Base-by-base conservation (phyloP, 2,797 vertebrate genomes). In the Telmatherina bonti region DNA sequence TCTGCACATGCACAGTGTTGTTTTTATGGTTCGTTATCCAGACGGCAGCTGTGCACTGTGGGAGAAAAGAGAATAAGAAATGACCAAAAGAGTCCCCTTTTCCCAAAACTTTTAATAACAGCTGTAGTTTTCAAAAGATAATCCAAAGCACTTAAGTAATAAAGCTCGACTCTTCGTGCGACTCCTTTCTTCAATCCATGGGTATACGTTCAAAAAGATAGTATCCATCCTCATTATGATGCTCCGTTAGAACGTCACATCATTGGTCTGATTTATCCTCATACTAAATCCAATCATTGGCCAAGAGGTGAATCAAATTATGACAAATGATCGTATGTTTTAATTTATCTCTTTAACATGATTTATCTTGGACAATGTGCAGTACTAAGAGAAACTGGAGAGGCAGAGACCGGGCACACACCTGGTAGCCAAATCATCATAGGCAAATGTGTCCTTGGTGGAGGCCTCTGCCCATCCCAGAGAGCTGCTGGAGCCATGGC, bases 381-480 rank as follows among this genome's bases (percentile, higher is more conserved):
- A 22, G 31, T 6, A 10, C 24, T 10, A 60, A 73, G 43, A 58
- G 57, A 80, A 67, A 81, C 54, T 59, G 54, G 63, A 84, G 73
- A 74, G 45, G 64, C 38, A 59, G 56, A 16, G 31, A 60, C 59
- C 49, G 65, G 72, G 45, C 68, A 45, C 9, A 24, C 36, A 56
- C 61, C 53, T 47, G 53, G 29, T 72, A 71, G 76, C 82, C 86
- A 89, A 82, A 89, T 88, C 61, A 81, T 79, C 61, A 63, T 74
- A 84, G 73, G 71, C 58, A 82, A 88, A 86, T 88, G 61, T 83
- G 83, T 86, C 86, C 85, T 90, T 88, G 85, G 83, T 84, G 63
- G 62, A 72, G 30, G 78, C 72, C 78, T 82, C 69, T 79, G 76
- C 72, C 70, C 74, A 83, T 81, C 75, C 57, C 62, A 78, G 18